These are phyloP conservation scores for Amiota minor DNA, from an alignment of 2,888 invertebrate species.

Conservation along the genomic window DNA sequence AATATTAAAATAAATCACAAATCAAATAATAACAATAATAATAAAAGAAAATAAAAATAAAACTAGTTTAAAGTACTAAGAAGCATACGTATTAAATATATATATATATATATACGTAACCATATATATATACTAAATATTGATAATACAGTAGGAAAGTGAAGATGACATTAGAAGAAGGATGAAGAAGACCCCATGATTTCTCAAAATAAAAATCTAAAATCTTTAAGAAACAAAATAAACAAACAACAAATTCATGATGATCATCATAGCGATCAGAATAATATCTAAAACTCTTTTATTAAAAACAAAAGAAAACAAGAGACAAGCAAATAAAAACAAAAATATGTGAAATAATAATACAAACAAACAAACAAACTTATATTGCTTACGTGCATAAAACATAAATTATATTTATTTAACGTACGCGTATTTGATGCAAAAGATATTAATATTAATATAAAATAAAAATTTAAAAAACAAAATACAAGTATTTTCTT, in stretches of 20 bases:
- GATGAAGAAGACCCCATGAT: conserved; percentile 31
- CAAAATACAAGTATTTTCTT: conserved; percentile 35
- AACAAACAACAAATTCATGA: conserved; percentile 9
- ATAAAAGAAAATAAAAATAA: neutral
- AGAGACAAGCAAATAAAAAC: conserved; percentile 61
- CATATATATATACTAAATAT: conserved; percentile 58
- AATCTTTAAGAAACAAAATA: conserved; percentile 32
- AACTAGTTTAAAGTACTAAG: conserved; percentile 22
- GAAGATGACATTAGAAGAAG: conserved; percentile 28
- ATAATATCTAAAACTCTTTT: too few species aligned
- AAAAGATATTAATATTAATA: conserved; percentile 68
- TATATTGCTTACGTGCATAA: conserved; percentile 32
- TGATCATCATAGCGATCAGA: conserved; percentile 9
- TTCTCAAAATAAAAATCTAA: conserved; percentile 42
- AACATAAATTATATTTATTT: conserved; percentile 58
- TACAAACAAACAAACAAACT: conserved; percentile 29
- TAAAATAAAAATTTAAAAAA: conserved; percentile 54
- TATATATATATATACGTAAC: conserved; percentile 3
- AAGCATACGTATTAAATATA: conserved; percentile 35
- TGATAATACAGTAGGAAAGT: conserved; percentile 53
- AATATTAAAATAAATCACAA: conserved; percentile 1
- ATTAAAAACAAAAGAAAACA: conserved; percentile 31
- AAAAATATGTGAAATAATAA: conserved; percentile 47
- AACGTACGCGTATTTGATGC: conserved; percentile 67
- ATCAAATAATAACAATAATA: conserved; percentile 20